Conservation (phyloP, 2,888 invertebrate species). For the Mythimna lalbum region DNA sequence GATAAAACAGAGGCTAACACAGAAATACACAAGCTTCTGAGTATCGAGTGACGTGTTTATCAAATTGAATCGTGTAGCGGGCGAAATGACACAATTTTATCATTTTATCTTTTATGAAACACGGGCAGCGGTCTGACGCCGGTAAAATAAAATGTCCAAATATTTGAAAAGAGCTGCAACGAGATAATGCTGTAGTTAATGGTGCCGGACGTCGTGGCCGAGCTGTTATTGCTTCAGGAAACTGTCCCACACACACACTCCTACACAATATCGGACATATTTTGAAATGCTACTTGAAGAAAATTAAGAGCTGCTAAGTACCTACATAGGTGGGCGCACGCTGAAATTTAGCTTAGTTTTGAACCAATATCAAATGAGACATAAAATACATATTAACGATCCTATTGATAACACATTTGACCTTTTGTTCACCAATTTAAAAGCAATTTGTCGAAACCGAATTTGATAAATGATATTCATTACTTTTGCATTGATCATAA, state of each 20-base stretch:
- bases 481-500: conserved; percentile 5
- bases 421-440: conserved; percentile 20
- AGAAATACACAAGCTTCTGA: conserved; percentile 19
- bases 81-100: conserved; percentile 55
- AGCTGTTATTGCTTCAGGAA: conserved; percentile 79
- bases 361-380: not conserved
- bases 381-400: conserved; percentile 22
- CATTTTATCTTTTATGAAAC: conserved; percentile 49
- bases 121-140: conserved; percentile 27
- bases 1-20: conserved; percentile 12
- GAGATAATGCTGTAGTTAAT: conserved; percentile 85
- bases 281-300: conserved; percentile 32
- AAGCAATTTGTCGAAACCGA: conserved; percentile 21
- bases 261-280: conserved; percentile 57
- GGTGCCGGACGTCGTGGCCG: conserved; percentile 79
- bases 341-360: not conserved
- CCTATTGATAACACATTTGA: conserved; percentile 18
- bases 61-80: conserved; percentile 47
- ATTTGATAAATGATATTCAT: conserved; percentile 46
- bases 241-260: conserved; percentile 68
- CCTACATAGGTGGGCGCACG: not conserved
- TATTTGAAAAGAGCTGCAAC: conserved; percentile 81
- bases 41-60: conserved; percentile 52
- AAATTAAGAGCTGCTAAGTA: conserved; percentile 16
- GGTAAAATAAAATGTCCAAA: conserved; percentile 80